Evolutionary conservation across 2,888 invertebrate species (phyloP).

Genomic region (Entomobrya multifasciata): DNA sequence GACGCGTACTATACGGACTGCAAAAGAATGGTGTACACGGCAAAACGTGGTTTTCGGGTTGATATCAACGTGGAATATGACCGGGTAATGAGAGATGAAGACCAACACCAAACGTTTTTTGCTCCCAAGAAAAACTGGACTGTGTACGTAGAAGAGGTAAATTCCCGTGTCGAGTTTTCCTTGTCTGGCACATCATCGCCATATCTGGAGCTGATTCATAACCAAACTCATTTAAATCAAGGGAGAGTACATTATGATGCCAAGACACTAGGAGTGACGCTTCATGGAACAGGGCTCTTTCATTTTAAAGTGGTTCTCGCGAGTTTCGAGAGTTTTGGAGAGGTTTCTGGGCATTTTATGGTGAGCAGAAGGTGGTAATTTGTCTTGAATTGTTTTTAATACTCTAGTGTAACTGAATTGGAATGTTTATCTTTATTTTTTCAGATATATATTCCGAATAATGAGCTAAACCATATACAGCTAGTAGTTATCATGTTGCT

Average conservation of each 20-base stretch:
- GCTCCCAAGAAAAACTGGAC: conserved; percentile 49
- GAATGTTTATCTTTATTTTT: background rate
- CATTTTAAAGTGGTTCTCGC: conserved; percentile 75
- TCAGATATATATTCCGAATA: conserved; percentile 16
- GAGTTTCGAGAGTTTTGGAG: conserved; percentile 74
- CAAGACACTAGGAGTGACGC: conserved; percentile 50
- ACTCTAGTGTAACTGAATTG: background rate
- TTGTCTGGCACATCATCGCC: background rate
- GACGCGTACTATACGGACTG: conserved; percentile 52
- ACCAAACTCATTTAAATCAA: conserved; percentile 47
- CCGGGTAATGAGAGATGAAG: conserved; percentile 69
- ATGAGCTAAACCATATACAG: conserved; percentile 71
- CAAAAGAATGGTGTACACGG: conserved; percentile 56
- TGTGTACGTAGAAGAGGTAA: conserved; percentile 74
- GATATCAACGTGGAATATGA: conserved; percentile 62
- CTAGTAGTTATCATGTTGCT: conserved; percentile 72
- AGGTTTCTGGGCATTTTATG: conserved; percentile 75
- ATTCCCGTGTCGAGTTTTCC: conserved; percentile 69
- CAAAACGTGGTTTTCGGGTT: conserved; percentile 50
- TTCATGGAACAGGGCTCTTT: conserved; percentile 76
- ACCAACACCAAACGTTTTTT: conserved; percentile 65
- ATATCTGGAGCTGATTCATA: conserved; percentile 64
- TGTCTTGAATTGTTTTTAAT: background rate
- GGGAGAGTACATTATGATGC: conserved; percentile 65
- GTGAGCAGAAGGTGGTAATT: conserved; percentile 53